phyloP scores from a whole-genome alignment of 2,888 invertebrate species.

The Lepidocyrtinus sp. region DNA sequence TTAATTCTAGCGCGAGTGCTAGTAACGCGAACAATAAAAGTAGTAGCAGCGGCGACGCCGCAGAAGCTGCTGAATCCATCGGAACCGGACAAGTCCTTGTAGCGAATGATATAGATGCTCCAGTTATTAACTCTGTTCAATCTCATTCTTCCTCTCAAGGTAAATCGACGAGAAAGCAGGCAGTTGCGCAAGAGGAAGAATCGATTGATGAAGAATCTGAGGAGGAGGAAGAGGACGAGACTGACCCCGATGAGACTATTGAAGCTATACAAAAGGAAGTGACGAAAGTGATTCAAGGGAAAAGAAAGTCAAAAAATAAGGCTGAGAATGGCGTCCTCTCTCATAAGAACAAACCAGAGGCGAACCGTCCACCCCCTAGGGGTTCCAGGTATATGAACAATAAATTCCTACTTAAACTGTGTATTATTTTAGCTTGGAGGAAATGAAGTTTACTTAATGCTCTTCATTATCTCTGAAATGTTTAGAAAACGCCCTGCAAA shows the following conservation, averaged over 20 bases:
- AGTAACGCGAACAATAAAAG: background rate
- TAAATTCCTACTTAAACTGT: too few species aligned
- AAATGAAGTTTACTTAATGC: background rate
- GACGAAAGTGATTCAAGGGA: conserved; percentile 26
- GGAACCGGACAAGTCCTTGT: conserved; percentile 19
- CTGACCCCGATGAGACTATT: conserved; percentile 33
- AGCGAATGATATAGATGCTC: conserved; percentile 17
- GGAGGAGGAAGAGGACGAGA: conserved; percentile 15
- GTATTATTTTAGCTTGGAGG: too few species aligned
- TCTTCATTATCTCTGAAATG: background rate
- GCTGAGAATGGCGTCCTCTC: conserved; percentile 37
- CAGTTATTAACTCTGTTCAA: background rate
- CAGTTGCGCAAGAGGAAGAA: background rate
- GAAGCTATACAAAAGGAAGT: conserved; percentile 42
- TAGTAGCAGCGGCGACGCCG: background rate
- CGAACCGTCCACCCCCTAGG: conserved; percentile 40
- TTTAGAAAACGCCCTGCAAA: conserved; percentile 25
- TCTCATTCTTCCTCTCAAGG: background rate
- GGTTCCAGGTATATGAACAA: conserved; percentile 32
- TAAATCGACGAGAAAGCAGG: background rate
- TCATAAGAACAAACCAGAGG: background rate
- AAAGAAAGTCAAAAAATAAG: conserved; percentile 14
- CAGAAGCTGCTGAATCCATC: background rate
- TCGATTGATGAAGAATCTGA: background rate
- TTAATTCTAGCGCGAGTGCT: conserved; percentile 17